A percentile compares a stretch with the other conserved stretches of the same genome.
These are phyloP conservation scores for Chondrosia reniformis DNA, from an alignment of 37 sponge, comb jelly and placozoan species.

Conservation along the genomic window DNA sequence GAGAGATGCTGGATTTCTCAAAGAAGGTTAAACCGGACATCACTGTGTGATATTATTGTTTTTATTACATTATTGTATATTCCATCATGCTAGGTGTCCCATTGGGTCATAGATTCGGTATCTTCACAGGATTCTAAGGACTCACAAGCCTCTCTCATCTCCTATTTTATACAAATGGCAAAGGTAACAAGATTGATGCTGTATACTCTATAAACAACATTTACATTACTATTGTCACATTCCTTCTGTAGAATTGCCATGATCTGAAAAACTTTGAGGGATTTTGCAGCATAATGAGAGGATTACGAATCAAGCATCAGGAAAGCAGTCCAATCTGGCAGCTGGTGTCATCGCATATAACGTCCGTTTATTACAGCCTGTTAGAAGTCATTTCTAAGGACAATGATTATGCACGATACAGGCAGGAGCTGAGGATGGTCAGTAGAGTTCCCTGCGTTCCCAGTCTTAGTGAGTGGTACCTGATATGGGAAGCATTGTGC, in stretches of 20 bases:
- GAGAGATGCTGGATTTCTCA: slow-evolving; percentile 3
- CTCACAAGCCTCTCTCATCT: slow-evolving; percentile 37
- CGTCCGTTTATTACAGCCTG: slow-evolving; percentile 23
- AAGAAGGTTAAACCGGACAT: background rate
- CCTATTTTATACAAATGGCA: slow-evolving; percentile 75
- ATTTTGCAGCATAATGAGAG: slow-evolving; percentile 43
- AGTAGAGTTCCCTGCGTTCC: slow-evolving; percentile 53
- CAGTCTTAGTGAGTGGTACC: slow-evolving; percentile 46
- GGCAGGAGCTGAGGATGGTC: slow-evolving; percentile 30
- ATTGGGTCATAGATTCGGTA: slow-evolving; percentile 40
- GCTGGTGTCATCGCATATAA: slow-evolving; percentile 42
- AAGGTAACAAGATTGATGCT: no score
- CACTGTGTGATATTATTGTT: background rate
- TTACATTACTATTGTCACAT: no score
- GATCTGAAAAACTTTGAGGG: slow-evolving; percentile 70
- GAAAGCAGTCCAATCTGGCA: background rate
- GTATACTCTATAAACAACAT: no score
- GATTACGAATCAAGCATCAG: slow-evolving; percentile 23
- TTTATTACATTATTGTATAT: background rate
- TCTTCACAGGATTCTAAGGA: slow-evolving; percentile 35
- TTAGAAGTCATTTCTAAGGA: slow-evolving; percentile 41
- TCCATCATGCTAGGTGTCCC: slow-evolving; percentile 34
- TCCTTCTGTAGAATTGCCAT: slow-evolving; percentile 44
- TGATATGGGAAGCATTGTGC: no score
- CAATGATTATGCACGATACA: slow-evolving; percentile 39